Evolutionary conservation across 2,113 vertebrate genomes (phyloP), one percentile per base, ranked within the genome.

Genomic region (Coturnix japonica): DNA sequence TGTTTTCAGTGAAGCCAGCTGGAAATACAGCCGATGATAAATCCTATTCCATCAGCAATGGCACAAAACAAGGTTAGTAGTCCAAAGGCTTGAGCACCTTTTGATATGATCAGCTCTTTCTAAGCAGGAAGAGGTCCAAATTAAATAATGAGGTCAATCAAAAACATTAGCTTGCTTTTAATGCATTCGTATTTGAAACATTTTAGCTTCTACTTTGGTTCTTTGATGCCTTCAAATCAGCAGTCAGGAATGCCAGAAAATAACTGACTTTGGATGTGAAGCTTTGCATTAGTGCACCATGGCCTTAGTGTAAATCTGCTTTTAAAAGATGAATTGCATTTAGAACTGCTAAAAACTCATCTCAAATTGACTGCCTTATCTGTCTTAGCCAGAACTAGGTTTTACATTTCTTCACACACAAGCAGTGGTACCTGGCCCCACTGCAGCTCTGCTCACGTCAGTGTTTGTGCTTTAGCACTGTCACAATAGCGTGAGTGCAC

Each of bases 351-450:
- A 90, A 95, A 95, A 86, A 19, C 2, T 0, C 41, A 22, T 79
- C 44, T 93, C 64, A 97, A 97, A 97, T 94, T 91, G 95, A 70
- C 95, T 97, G 89, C 83, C 97, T 98, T 98, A 98, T 98, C 97
- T 97, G 56, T 78, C 14, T 46, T 84, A 89, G 75, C 94, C 97
- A 98, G 97, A 94, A 96, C 94, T 87, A 53, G 39, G 8, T 94
- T 97, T 97, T 90, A 63, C 46, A 85, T 94, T 80, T 90, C 94
- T 96, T 93, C 83, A 78, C 54, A 39, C 87, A 54, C 47, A 16
- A 73, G 35, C 0, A 0, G 77, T 85, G 93, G 74, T 87, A 54
- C 85, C 80, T 30, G 11, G 37, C 41, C 69, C 60, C 7, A 22
- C 56, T 1, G 1, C 65, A 72, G 81, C 72, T 65, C 0, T 0